Percentiles rank a stretch among this genome's conserved stretches.
These are phyloP conservation scores for Manacus vitellinus DNA, from an alignment of 2,113 vertebrate genomes.

Conservation along the genomic window DNA sequence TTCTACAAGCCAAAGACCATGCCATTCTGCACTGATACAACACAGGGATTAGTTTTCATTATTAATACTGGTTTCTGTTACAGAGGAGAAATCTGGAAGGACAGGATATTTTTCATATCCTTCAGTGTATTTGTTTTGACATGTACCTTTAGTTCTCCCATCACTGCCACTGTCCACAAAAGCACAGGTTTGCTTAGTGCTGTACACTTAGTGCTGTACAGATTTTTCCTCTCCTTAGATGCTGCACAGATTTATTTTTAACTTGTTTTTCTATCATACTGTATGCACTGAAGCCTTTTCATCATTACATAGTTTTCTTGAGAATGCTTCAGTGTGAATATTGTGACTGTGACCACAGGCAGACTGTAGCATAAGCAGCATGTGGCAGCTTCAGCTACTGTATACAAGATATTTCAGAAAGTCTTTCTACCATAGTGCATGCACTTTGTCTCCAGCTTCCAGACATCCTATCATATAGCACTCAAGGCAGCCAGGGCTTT, in stretches of 20 bases:
- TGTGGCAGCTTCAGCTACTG: constrained; percentile 71
- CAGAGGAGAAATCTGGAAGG: neutral
- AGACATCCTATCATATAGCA: constrained; percentile 60
- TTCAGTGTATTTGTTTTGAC: neutral
- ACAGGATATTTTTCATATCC: neutral
- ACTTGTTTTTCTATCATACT: neutral
- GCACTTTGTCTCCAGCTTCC: constrained; percentile 56
- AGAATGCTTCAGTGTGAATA: neutral
- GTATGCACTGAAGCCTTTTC: neutral
- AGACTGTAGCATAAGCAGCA: constrained; percentile 48
- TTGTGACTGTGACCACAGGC: constrained; percentile 65
- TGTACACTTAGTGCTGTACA: neutral
- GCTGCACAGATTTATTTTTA: constrained; percentile 1
- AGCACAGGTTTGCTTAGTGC: neutral
- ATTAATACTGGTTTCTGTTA: neutral
- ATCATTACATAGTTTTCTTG: neutral
- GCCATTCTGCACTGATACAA: neutral
- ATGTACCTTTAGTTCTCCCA: neutral
- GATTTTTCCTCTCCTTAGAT: neutral
- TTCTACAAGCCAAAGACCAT: neutral
- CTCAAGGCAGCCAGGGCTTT: constrained; percentile 56
- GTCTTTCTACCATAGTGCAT: neutral
- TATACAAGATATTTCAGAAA: constrained; percentile 23
- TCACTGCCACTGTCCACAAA: neutral
- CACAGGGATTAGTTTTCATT: neutral